Base-by-base conservation (phyloP, 2,888 invertebrate species). In the Candidula unifasciata region DNA sequence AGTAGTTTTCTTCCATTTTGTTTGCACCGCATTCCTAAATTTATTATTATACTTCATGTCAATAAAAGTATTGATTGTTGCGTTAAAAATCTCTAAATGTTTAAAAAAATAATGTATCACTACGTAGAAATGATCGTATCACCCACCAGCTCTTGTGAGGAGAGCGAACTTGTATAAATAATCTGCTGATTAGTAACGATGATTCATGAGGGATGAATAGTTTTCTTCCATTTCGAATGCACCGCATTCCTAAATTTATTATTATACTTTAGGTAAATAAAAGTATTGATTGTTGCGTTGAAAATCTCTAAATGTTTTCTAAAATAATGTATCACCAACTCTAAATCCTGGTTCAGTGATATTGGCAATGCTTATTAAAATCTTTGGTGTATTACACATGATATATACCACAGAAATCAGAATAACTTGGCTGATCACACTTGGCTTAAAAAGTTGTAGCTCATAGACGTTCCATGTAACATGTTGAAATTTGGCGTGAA, bases 231-330 rank as follows among this genome's bases (percentile, higher is more conserved):
- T 13, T 10, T 44, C 44, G 44, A 44, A 10, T 44, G 44, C 44
- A 44, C 8, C 13, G 44, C 13, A 44, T 10, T 13, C 18, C 78
- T 27, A 60, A 79, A 79, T 44, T 79, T 79, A 10, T 64, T 79
- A 37, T 79, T 79, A 18, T 79, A 79, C 30, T 66, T 79, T 64
- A 64, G 64, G 44, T 79, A 79, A 64, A 79, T n/a, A 27, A 79
- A 13, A 5, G 64, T 18, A 66, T 66, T 79, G 16, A 68, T 52
- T 21, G 54, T 3, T 16, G 82, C 35, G 71, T 68, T 68, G 1
- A 73, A 18, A 21, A 82, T 18, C 27, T 57, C 68, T 27, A 60
- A 82, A 24, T 30, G 52, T 30, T 68, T 52, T 8, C 37, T 60
- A 3, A 82, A 6, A n/a, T 27, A 27, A 30, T 60, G 73, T 35